Conservation (phyloP, 2,113 vertebrate genomes). For the Ascaphus truei region DNA sequence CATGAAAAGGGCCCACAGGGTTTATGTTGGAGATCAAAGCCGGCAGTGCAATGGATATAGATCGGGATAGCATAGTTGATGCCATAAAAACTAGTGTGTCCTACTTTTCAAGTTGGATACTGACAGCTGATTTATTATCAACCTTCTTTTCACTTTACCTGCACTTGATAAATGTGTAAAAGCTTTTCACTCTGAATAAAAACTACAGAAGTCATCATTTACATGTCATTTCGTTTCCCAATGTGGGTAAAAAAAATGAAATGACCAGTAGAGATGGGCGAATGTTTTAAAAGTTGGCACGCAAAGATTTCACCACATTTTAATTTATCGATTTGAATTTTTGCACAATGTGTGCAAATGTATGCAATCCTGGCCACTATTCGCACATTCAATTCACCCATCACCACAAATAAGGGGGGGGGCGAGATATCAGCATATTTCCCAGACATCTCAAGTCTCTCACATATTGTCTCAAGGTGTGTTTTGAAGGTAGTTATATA, state of each 20-base stretch:
- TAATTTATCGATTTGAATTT: no score
- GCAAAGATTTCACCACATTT: no score
- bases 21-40: constrained; percentile 29
- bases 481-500: no score
- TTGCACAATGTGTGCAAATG: no score
- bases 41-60: constrained; percentile 30
- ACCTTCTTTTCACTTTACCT: constrained; percentile 2
- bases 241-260: background rate
- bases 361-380: no score
- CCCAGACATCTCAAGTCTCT: no score
- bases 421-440: no score
- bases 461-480: no score
- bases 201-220: background rate
- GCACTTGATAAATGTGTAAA: background rate
- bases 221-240: background rate
- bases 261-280: no score
- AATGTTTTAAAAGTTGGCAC: no score
- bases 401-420: no score
- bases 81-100: background rate
- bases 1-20: constrained; percentile 29
- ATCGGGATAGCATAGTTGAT: constrained; percentile 16
- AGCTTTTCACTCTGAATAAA: background rate
- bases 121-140: constrained; percentile 23
- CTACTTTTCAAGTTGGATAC: constrained; percentile 25
- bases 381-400: no score